phyloP scores from a whole-genome alignment of 2,888 invertebrate genomes.

The Himalopsyche kuldschensis region DNA sequence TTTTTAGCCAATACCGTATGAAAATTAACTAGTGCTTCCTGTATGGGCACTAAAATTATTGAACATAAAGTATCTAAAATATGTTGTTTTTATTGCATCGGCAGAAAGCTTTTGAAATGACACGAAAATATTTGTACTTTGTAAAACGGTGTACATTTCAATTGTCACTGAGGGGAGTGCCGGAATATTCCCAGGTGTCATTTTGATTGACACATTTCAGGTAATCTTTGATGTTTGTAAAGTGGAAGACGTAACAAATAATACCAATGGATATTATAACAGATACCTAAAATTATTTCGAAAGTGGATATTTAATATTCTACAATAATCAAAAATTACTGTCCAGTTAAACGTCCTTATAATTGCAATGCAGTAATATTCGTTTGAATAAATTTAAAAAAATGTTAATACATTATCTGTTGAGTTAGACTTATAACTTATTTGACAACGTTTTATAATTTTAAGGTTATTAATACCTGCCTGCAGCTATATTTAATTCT shows the following conservation, averaged over 20 bases:
- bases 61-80: neutral
- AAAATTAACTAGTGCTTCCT: no score
- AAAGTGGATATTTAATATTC: neutral
- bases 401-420: no score
- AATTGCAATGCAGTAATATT: no score
- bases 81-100: neutral
- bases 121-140: neutral
- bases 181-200: conserved; percentile 40
- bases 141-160: neutral
- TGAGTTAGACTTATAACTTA: no score
- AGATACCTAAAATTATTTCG: neutral
- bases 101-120: neutral
- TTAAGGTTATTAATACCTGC: no score
- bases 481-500: no score
- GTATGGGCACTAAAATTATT: neutral
- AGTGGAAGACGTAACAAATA: neutral
- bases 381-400: no score
- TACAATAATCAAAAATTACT: neutral
- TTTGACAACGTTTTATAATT: no score
- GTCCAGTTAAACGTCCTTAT: no score
- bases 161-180: neutral
- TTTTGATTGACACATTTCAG: conserved; percentile 41
- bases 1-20: no score
- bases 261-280: neutral
- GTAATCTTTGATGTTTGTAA: neutral